Evolutionary conservation across 2,888 invertebrate genomes (phyloP), one percentile per base, ranked within the genome.

Genomic region (Hydrotaea cyrtoneurina): DNA sequence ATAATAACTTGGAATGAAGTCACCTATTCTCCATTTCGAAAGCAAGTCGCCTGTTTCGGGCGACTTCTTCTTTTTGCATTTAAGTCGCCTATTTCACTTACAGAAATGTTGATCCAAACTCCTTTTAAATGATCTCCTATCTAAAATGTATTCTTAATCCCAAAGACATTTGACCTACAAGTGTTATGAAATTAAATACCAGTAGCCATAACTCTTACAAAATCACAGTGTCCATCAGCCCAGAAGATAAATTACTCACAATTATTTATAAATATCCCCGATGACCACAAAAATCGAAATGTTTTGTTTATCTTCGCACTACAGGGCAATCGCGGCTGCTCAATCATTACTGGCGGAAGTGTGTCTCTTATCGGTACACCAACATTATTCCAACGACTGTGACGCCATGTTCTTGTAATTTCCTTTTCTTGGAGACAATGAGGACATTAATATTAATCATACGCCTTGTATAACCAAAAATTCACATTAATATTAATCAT

Each of bases 381-480:
- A n/a, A n/a, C n/a, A n/a, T n/a, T n/a, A n/a, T n/a, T n/a, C n/a
- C 7, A 7, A 31, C 53, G 17, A 15, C 1, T 5, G 5, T 53
- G 17, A 53, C 15, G 3, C n/a, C 2, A 53, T 5, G 31, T 53
- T 53, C 19, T 31, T 31, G 31, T 4, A 2, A 31, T 31, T 31
- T 31, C n/a, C n/a, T n/a, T n/a, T n/a, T n/a, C n/a, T n/a, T 31
- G 2, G 7, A 31, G 31, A 7, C 50, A 50, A n/a, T 43, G 2
- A 13, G 43, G 15, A 57, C 55, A 39, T 74, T 43, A 39, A 21
- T 55, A 39, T 57, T 73, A 73, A 21, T 73, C 73, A 55, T 72
- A 31, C 55, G 72, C 17, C 72, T 36, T 7, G 53, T n/a, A 26
- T 26, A 10, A 2, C 62, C n/a, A 4, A 39, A 39, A 39, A 66